Conservation (phyloP, 2,888 invertebrate species). For the Hetaerina titia region DNA sequence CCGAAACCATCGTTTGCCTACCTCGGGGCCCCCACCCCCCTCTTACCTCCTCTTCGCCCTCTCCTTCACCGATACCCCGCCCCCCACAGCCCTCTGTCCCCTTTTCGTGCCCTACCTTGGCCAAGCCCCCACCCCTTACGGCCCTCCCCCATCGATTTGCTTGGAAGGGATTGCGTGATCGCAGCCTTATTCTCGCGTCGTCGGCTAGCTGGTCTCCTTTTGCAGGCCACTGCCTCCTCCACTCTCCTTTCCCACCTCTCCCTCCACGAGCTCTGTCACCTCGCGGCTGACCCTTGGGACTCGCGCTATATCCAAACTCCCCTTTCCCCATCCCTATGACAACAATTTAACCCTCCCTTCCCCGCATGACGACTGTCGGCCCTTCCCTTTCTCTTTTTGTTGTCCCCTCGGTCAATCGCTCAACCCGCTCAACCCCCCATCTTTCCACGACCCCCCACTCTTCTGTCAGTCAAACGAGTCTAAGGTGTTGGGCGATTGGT, state of each 20-base stretch:
- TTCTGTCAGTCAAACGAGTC: too few relatives aligned
- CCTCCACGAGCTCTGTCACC: neutral
- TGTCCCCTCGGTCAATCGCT: too few relatives aligned
- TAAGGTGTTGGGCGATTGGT: too few relatives aligned
- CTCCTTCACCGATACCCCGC: neutral
- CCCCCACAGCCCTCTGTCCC: neutral
- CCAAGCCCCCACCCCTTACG: neutral
- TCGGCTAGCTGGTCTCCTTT: slow-evolving; percentile 32
- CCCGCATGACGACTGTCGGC: neutral
- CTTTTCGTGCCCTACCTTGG: neutral
- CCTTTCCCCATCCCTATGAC: neutral
- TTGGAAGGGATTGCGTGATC: slow-evolving; percentile 15
- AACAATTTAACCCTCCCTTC: neutral
- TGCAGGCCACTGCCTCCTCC: slow-evolving; percentile 13
- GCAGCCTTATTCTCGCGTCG: slow-evolving; percentile 29
- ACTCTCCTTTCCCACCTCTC: neutral
- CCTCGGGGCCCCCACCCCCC: neutral
- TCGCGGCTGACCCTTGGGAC: slow-evolving; percentile 11
- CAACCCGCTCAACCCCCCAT: too few relatives aligned
- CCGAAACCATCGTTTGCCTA: slow-evolving; percentile 9
- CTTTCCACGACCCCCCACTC: too few relatives aligned
- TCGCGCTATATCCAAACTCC: neutral
- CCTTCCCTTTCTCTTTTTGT: too few relatives aligned
- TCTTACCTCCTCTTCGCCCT: neutral
- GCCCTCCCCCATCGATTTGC: slow-evolving; percentile 25